phyloP scores from a whole-genome alignment of 2,797 vertebrate species.

The Sebastes nivosus region DNA sequence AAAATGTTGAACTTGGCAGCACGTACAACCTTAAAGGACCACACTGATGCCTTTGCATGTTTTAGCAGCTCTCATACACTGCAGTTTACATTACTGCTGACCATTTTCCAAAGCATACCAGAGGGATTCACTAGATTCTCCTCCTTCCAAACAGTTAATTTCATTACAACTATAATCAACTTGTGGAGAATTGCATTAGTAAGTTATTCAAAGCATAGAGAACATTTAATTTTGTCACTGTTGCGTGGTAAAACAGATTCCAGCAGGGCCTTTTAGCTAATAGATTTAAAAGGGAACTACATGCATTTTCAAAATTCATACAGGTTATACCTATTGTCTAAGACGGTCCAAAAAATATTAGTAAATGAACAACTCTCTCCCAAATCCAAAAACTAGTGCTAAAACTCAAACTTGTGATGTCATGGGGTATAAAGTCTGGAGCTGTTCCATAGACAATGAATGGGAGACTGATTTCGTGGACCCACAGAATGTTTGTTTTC shows the following conservation, averaged over 20 bases:
- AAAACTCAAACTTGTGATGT: no score
- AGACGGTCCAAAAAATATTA: no score
- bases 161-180: not conserved
- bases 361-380: no score
- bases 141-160: not conserved
- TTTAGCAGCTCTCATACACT: not conserved
- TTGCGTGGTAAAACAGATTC: not conserved
- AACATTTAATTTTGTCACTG: not conserved
- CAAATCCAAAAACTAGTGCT: no score
- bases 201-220: not conserved
- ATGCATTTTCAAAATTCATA: no score
- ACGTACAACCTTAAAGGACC: not conserved
- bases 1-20: not conserved
- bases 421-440: no score
- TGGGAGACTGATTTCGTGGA: no score
- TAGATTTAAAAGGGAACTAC: not conserved
- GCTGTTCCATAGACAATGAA: no score
- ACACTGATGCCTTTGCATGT: not conserved
- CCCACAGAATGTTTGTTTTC: no score
- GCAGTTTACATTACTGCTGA: not conserved
- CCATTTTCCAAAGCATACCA: not conserved
- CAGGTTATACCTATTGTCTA: no score
- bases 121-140: not conserved
- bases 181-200: not conserved
- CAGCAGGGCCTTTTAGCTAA: not conserved